phyloP scores from a whole-genome alignment of 1,140 invertebrate genomes.

The Homarus americanus region DNA sequence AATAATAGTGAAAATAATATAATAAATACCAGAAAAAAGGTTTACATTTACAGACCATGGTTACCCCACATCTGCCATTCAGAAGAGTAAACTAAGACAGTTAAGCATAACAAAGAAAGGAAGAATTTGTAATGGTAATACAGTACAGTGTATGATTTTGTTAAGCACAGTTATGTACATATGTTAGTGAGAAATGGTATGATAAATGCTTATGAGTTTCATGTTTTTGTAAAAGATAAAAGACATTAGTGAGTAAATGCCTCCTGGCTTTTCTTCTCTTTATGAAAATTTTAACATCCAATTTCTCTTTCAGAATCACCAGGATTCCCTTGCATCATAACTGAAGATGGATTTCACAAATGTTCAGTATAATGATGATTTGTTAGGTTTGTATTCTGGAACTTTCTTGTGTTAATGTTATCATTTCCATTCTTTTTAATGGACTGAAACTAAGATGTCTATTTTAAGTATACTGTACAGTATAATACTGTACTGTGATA shows the following conservation, averaged over 20 bases:
- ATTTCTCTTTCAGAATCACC: not conserved
- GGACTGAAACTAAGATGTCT: not conserved
- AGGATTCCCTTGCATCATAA: not conserved
- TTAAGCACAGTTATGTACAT: not conserved
- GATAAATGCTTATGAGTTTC: not conserved
- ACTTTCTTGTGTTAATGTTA: not conserved
- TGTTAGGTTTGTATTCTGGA: constrained; percentile 45
- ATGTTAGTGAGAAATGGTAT: not conserved
- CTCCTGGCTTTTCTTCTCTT: too few relatives aligned
- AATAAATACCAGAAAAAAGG: too few relatives aligned
- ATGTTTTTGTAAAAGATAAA: not conserved
- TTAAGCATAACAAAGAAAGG: too few relatives aligned
- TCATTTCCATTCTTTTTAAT: not conserved
- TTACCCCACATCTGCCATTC: too few relatives aligned
- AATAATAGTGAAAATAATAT: too few relatives aligned
- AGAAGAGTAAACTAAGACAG: too few relatives aligned
- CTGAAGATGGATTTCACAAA: constrained; percentile 55
- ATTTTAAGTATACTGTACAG: not conserved
- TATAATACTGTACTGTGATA: too few relatives aligned
- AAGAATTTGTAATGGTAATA: too few relatives aligned
- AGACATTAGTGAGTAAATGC: too few relatives aligned
- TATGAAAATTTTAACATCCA: not conserved
- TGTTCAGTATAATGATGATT: constrained; percentile 61
- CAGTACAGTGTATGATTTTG: too few relatives aligned
- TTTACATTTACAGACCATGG: too few relatives aligned